These are phyloP conservation scores for Biston stratarius DNA, from an alignment of 2,888 invertebrate genomes.

Conservation along the genomic window DNA sequence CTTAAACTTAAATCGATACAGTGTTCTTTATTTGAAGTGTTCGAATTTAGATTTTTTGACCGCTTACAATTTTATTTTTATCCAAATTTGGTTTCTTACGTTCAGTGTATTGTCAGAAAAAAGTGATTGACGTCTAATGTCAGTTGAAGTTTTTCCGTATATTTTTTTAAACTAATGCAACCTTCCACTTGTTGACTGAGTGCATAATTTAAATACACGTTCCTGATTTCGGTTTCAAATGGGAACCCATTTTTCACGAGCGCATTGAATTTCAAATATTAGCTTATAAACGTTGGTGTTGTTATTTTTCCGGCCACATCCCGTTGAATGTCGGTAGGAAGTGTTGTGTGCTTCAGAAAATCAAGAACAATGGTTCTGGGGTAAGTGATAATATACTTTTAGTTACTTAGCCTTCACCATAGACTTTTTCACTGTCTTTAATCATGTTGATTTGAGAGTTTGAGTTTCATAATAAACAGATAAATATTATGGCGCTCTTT, in stretches of 20 bases:
- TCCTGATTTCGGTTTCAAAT: conserved; percentile 70
- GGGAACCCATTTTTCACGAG: conserved; percentile 77
- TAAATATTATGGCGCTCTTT: no score
- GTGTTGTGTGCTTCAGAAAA: conserved; percentile 61
- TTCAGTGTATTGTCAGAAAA: conserved; percentile 3
- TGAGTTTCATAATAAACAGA: no score
- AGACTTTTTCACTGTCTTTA: no score
- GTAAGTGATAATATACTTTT: conserved; percentile 53
- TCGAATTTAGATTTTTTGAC: background rate
- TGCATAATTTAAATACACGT: conserved; percentile 68
- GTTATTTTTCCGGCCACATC: conserved; percentile 70
- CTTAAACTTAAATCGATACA: background rate
- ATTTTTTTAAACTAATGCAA: conserved; percentile 58
- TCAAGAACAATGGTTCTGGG: conserved; percentile 60
- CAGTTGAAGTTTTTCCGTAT: conserved; percentile 31
- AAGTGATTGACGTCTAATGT: conserved; percentile 33
- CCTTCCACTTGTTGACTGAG: conserved; percentile 70
- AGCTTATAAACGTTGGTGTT: conserved; percentile 77
- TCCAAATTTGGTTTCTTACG: background rate
- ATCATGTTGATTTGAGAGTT: background rate
- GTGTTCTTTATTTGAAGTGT: background rate
- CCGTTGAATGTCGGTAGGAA: conserved; percentile 62
- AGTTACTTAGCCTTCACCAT: background rate
- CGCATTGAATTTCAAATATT: conserved; percentile 84
- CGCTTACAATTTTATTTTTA: conserved; percentile 11